A percentile compares a stretch with the other conserved stretches of the same genome.
These are phyloP conservation scores for Chrysocyon brachyurus DNA, from an alignment of 2,797 vertebrate genomes.

Conservation along the genomic window DNA sequence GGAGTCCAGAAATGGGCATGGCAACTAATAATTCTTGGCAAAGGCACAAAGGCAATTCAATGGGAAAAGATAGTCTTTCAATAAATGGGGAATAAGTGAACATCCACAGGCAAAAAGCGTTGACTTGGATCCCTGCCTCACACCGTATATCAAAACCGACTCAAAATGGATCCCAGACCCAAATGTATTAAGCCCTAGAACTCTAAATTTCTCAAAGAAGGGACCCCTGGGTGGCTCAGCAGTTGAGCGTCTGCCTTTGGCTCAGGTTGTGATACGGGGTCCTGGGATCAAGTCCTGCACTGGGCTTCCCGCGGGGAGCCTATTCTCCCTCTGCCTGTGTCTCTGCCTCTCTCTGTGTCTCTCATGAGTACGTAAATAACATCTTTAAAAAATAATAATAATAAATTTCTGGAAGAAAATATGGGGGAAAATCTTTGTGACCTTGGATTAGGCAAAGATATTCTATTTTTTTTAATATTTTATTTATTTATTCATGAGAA, in stretches of 20 bases:
- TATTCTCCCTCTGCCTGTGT: too few relatives aligned
- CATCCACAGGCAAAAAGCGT: rapidly evolving
- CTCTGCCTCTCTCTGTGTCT: too few relatives aligned
- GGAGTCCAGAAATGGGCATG: not conserved
- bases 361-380: too few relatives aligned
- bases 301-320: too few relatives aligned
- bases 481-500: too few relatives aligned
- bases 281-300: too few relatives aligned
- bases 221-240: too few relatives aligned
- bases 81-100: not conserved
- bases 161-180: not conserved
- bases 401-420: not conserved
- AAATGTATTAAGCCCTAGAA: not conserved
- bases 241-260: too few relatives aligned
- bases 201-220: not conserved
- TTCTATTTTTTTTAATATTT: not conserved
- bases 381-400: too few relatives aligned
- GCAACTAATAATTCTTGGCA: not conserved
- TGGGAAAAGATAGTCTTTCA: not conserved
- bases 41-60: not conserved
- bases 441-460: not conserved
- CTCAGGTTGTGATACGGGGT: too few relatives aligned
- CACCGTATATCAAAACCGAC: not conserved
- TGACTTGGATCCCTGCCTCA: not conserved
- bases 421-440: not conserved